These are phyloP conservation scores for Characodon lateralis DNA, from an alignment of 2,797 vertebrate genomes.

Conservation along the genomic window DNA sequence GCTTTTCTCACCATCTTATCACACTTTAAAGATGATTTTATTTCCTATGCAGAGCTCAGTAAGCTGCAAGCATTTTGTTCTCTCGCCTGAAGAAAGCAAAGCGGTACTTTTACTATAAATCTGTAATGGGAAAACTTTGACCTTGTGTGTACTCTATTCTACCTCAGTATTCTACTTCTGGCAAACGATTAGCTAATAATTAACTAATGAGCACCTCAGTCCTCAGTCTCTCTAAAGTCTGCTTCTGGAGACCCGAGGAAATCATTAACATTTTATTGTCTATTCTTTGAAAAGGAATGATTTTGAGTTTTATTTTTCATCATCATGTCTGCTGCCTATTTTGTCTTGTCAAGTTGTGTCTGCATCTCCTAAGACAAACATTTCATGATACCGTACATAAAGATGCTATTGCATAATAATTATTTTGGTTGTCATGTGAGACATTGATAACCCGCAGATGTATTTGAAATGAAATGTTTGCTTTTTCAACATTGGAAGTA, in stretches of 20 bases:
- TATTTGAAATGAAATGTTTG: not conserved
- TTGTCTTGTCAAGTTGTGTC: not conserved
- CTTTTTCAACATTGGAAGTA: not conserved
- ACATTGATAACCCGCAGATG: not conserved
- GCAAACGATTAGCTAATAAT: slow-evolving; percentile 18
- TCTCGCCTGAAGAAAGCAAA: slow-evolving; percentile 12
- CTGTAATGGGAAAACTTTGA: slow-evolving; percentile 10
- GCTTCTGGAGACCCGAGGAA: not conserved
- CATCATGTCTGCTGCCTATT: not conserved
- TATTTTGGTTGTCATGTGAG: not conserved
- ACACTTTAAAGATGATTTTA: not conserved
- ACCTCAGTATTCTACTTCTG: not conserved
- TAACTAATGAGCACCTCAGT: slow-evolving; percentile 18
- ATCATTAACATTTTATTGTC: slow-evolving; percentile 5
- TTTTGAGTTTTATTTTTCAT: not conserved
- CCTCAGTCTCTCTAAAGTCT: slow-evolving; percentile 7
- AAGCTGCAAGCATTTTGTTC: slow-evolving; percentile 25
- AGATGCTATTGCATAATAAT: not conserved
- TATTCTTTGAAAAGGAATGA: not conserved
- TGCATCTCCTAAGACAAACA: not conserved
- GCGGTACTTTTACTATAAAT: not conserved
- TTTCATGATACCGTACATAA: not conserved
- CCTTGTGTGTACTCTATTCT: slow-evolving; percentile 9
- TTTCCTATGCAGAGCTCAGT: not conserved
- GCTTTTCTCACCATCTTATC: slow-evolving; percentile 5